These are phyloP conservation scores for Bilobella aurantiaca DNA, from an alignment of 1,140 invertebrate genomes.

Conservation along the genomic window DNA sequence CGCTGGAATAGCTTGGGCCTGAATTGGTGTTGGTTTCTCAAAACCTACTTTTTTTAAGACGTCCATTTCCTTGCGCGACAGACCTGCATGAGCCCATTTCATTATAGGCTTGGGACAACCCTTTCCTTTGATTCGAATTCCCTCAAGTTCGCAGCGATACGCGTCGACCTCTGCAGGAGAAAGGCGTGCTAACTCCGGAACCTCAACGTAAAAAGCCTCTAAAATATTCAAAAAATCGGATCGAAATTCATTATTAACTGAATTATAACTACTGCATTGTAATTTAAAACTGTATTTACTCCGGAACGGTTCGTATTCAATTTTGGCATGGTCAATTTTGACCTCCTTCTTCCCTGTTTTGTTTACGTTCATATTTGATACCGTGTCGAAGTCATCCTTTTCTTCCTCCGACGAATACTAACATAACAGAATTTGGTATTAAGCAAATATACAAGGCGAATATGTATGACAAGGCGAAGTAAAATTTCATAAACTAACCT, in stretches of 20 bases:
- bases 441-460: not conserved
- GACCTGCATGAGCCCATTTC: constrained; percentile 96
- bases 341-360: constrained; percentile 81
- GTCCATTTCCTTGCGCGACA: constrained; percentile 92
- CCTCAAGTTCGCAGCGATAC: constrained; percentile 71
- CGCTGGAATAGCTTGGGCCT: constrained; percentile 89
- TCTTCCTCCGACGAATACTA: constrained; percentile 94
- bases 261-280: too few species aligned
- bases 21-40: constrained; percentile 68
- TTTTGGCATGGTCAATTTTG: constrained; percentile 73
- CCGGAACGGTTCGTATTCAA: constrained; percentile 77
- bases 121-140: constrained; percentile 69
- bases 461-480: constrained; percentile 6
- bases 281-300: constrained; percentile 71
- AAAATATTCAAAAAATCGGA: not conserved
- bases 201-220: constrained; percentile 38
- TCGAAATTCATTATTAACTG: too few species aligned
- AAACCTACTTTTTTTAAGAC: constrained; percentile 84
- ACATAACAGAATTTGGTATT: constrained; percentile 32
- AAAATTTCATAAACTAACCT: constrained; percentile 43
- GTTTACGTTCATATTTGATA: constrained; percentile 74
- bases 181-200: constrained; percentile 81
- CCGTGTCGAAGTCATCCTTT: constrained; percentile 82
- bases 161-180: constrained; percentile 74
- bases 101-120: constrained; percentile 90